Conservation (phyloP, 2,113 vertebrate genomes). For the Phoenicopterus ruber region DNA sequence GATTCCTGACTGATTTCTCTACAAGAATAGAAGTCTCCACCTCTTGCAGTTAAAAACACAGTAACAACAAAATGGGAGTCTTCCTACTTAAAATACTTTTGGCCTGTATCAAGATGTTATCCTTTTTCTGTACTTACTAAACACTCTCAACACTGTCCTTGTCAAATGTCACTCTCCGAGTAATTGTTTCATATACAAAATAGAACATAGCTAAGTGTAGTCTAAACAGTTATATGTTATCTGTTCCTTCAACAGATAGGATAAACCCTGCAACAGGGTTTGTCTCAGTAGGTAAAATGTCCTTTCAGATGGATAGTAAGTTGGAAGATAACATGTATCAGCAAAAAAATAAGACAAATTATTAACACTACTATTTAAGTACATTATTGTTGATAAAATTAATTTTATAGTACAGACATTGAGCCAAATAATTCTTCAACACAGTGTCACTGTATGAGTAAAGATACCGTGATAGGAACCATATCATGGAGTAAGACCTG, state of each 20-base stretch:
- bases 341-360: neutral
- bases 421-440: neutral
- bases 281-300: neutral
- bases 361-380: neutral
- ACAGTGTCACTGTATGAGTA: neutral
- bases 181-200: neutral
- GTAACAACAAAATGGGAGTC: neutral
- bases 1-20: conserved; percentile 31
- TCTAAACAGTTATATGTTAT: neutral
- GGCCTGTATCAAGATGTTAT: neutral
- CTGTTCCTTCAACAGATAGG: neutral
- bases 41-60: conserved; percentile 4
- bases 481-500: neutral
- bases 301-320: neutral
- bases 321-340: neutral
- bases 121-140: neutral
- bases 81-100: neutral
- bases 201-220: neutral
- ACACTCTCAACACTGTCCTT: neutral
- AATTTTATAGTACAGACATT: neutral
- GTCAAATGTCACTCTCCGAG: neutral
- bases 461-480: neutral
- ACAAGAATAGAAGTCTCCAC: neutral
- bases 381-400: neutral
- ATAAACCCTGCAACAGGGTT: neutral